A percentile compares a stretch with the other conserved stretches of the same genome.
Conservation (phyloP, 2,113 vertebrate species). For the Actinemys pallida region DNA sequence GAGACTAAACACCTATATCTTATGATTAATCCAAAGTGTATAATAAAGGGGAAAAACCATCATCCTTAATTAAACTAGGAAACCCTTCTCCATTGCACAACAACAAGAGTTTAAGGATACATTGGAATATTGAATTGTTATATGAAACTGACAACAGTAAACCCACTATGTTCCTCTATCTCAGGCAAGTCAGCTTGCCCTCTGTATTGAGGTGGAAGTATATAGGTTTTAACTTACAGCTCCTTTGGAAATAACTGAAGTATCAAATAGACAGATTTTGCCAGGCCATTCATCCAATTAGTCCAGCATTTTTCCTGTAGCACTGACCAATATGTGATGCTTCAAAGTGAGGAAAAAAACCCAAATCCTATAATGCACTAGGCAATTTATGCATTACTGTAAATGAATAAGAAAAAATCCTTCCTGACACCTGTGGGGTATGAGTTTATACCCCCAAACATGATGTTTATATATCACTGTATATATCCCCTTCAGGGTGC, state of each 20-base stretch:
- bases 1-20: conserved; percentile 56
- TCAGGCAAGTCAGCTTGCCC: background rate
- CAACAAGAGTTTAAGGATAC: background rate
- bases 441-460: background rate
- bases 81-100: conserved; percentile 28
- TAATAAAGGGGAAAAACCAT: conserved; percentile 47
- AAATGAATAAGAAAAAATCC: background rate
- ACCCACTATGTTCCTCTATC: background rate
- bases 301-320: background rate
- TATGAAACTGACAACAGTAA: background rate
- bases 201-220: background rate
- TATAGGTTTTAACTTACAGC: background rate
- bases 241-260: background rate
- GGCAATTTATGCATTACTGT: accelerated
- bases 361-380: background rate
- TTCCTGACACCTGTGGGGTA: conserved; percentile 2
- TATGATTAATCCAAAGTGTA: conserved; percentile 67
- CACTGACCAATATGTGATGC: background rate
- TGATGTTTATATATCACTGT: background rate
- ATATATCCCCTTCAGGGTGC: background rate
- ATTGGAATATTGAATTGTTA: conserved; percentile 13
- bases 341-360: background rate
- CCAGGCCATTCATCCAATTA: background rate
- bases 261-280: background rate
- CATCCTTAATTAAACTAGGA: conserved; percentile 41